Percentiles rank a stretch among this genome's conserved stretches.
Conservation (phyloP, 2,113 vertebrate species). For the Mustelus asterias region DNA sequence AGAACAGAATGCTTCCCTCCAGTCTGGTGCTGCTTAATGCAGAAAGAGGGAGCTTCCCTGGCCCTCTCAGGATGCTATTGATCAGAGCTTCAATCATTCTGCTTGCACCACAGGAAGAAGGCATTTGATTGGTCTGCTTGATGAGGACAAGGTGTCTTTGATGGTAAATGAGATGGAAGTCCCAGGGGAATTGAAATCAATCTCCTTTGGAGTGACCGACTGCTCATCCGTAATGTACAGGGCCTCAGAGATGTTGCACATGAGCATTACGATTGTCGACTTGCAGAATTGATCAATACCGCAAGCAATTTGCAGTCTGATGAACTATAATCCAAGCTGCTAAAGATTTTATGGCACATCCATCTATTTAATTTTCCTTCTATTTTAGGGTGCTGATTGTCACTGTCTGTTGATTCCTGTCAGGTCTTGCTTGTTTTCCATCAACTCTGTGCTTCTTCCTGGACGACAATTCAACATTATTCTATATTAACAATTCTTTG, state of each 20-base stretch:
- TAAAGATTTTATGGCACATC: not conserved
- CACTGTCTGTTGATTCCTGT: not conserved
- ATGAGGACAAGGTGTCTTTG: not conserved
- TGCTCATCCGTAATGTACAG: not conserved
- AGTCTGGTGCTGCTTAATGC: not conserved
- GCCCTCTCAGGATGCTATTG: not conserved
- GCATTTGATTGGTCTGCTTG: not conserved
- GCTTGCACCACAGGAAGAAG: not conserved
- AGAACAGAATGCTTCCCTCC: not conserved
- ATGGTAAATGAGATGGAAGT: slow-evolving; percentile 1
- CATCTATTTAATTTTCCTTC: not conserved
- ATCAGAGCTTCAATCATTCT: not conserved
- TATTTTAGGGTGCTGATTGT: not conserved
- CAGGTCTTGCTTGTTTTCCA: not conserved
- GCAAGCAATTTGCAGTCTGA: slow-evolving; percentile 2
- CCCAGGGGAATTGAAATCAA: slow-evolving; percentile 19
- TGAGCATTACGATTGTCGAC: not conserved
- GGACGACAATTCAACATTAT: not conserved
- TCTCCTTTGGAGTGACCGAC: not conserved
- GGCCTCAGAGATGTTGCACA: not conserved
- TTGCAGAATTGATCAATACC: not conserved
- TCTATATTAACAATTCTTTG: not conserved
- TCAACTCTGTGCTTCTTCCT: not conserved
- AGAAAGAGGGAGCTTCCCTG: not conserved
- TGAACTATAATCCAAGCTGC: not conserved